Evolutionary conservation across 2,113 vertebrate genomes (phyloP), one percentile per base, ranked within the genome.

Genomic region (Microtus oregoni): DNA sequence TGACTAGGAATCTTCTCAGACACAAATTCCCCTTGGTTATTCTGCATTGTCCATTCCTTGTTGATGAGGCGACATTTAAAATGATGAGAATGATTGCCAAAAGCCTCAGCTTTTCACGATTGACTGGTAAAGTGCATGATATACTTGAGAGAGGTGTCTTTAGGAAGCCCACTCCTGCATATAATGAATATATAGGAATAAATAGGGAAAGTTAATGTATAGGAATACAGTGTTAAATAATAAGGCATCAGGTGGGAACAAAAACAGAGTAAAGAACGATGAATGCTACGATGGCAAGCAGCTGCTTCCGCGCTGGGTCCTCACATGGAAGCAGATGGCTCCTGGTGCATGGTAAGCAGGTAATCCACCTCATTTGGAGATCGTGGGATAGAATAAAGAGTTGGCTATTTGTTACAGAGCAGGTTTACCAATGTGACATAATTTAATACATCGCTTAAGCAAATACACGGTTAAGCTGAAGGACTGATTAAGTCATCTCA

Each of bases 301-400:
- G 97, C 96, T 93, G 91, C 94, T 97, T 97, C 99, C 98, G 97
- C 97, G 97, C 94, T 97, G 97, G 98, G 98, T 98, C 98, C 98
- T 99, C 98, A 68, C 94, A 97, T 98, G 98, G 97, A 99, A 99
- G 97, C 98, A 98, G 98, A 98, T 99, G 98, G 98, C 98, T 96
- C 97, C 94, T 93, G 97, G 97, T 98, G 97, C 97, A 98, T 98
- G 98, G 5, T 98, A 98, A 98, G 98, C 98, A 98, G 97, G 98
- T 98, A 98, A 98, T 99, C 99, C 98, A 97, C 97, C 98, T 98
- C 98, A 98, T 99, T 98, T 99, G 96, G 98, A 97, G 97, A 97
- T 75, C 77, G 92, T 94, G 98, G 98, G 96, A 92, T 96, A 98
- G 98, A 98, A 98, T 98, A 98, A 98, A 97, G 96, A 98, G 98